Evolutionary conservation across 2,797 vertebrate genomes (phyloP), one percentile per base, ranked within the genome.

Genomic region (Oreochromis grahami): DNA sequence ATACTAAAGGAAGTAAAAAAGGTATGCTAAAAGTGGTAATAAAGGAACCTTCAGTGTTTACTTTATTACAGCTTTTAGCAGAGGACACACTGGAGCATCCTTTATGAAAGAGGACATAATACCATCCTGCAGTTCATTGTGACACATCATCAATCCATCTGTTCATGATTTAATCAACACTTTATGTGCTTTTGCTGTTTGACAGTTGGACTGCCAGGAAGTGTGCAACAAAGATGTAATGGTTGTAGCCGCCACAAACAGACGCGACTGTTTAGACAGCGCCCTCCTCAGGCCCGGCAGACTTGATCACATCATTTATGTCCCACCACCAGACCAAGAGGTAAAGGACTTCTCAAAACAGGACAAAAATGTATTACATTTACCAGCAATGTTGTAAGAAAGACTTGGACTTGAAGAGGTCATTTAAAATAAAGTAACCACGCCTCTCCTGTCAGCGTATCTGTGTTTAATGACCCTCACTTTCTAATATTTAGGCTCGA

Each of bases 271-370:
- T 76, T 83, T 99, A 85, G 99, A 99, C 92, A 97, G 97, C 26
- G 99, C 99, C 76, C 96, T 99, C 78, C 87, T 99, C 85, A 96
- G 99, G 21, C 99, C 99, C 2, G 99, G 98, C n/a, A 97, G 98
- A 83, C 89, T 99, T 15, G 98, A 99, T 93, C 97, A 97, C 88
- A 92, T 99, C 53, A 96, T 99, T 77, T 98, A 97, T 26, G 95
- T 99, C 32, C 97, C 99, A 12, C 97, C 98, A 70, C 98, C 98
- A 8, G 97, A 99, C 91, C 90, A 94, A 29, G 94, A 98, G 97
- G 98, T 98, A 92, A 89, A 51, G 45, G 50, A 36, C 29, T 13
- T 21, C 3, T 65, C 24, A 34, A 8, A 68, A 52, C 10, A 24
- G 10, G 26, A 45, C 58, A 63, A 17, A 78, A 41, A 38, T 24